Percentiles rank a stretch among this genome's conserved stretches.
Conservation (phyloP, 2,888 invertebrate species). For the Apomyelois bistriatella region DNA sequence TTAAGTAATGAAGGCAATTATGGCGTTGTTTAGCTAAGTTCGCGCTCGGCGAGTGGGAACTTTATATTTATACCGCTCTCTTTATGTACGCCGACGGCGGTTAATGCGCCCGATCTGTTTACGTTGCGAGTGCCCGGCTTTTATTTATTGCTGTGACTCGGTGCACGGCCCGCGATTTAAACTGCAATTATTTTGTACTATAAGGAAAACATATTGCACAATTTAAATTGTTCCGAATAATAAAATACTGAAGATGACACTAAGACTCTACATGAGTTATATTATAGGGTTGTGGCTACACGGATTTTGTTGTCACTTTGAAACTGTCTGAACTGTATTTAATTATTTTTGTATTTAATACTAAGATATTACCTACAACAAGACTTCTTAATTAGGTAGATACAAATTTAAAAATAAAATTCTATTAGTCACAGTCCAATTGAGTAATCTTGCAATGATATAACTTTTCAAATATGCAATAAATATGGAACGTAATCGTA, state of each 20-base stretch:
- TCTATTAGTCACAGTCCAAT: too few species aligned
- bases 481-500: conserved; percentile 15
- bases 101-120: conserved; percentile 80
- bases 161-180: conserved; percentile 72
- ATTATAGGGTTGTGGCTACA: neutral
- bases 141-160: conserved; percentile 74
- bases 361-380: too few species aligned
- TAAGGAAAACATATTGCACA: conserved; percentile 69
- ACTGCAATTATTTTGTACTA: conserved; percentile 73
- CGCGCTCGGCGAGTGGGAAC: conserved; percentile 76
- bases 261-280: conserved; percentile 4
- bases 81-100: conserved; percentile 79
- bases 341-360: neutral
- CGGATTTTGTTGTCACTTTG: neutral
- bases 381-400: too few species aligned
- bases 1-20: conserved; percentile 81
- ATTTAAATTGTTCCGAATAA: conserved; percentile 55
- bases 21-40: conserved; percentile 81
- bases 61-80: conserved; percentile 79
- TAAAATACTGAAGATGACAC: conserved; percentile 15
- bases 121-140: conserved; percentile 58
- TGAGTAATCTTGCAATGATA: neutral
- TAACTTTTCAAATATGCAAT: conserved; percentile 21
- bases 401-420: too few species aligned
- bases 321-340: neutral